Conservation (phyloP, 2,888 invertebrate species). For the Hylaea fasciaria region DNA sequence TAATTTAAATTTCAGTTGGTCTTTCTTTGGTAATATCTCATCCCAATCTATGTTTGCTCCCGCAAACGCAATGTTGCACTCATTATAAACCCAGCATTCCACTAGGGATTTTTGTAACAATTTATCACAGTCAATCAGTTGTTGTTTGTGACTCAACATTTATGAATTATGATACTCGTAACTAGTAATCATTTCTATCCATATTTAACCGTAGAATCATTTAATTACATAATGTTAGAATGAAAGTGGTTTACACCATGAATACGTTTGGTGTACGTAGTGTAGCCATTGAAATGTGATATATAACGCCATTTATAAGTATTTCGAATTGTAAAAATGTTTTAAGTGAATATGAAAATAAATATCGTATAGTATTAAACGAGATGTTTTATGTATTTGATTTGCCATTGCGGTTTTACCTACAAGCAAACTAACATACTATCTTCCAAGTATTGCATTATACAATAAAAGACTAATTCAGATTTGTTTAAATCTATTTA, state of each 20-base stretch:
- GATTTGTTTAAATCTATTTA: constrained; percentile 48
- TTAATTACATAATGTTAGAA: background rate
- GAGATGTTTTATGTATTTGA: background rate
- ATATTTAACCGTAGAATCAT: too few relatives aligned
- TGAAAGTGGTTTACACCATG: constrained; percentile 8
- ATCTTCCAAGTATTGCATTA: too few relatives aligned
- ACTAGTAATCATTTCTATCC: too few relatives aligned
- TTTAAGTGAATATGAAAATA: constrained; percentile 49
- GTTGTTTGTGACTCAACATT: too few relatives aligned
- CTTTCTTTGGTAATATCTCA: too few relatives aligned
- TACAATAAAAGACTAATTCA: constrained; percentile 27
- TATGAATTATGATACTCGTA: too few relatives aligned
- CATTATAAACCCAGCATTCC: too few relatives aligned
- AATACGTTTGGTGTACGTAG: constrained; percentile 17
- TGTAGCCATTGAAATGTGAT: constrained; percentile 67
- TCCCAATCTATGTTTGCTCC: too few relatives aligned
- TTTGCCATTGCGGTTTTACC: constrained; percentile 1
- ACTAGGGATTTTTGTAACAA: too few relatives aligned
- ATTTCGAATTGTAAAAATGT: constrained; percentile 60
- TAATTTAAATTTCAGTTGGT: background rate
- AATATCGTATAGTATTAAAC: constrained; percentile 38
- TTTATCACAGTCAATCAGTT: too few relatives aligned
- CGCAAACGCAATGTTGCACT: too few relatives aligned
- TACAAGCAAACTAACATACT: too few relatives aligned
- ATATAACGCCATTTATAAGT: constrained; percentile 75